These are phyloP conservation scores for Neodiprion pinetum DNA, from an alignment of 1,140 invertebrate species.

Conservation along the genomic window DNA sequence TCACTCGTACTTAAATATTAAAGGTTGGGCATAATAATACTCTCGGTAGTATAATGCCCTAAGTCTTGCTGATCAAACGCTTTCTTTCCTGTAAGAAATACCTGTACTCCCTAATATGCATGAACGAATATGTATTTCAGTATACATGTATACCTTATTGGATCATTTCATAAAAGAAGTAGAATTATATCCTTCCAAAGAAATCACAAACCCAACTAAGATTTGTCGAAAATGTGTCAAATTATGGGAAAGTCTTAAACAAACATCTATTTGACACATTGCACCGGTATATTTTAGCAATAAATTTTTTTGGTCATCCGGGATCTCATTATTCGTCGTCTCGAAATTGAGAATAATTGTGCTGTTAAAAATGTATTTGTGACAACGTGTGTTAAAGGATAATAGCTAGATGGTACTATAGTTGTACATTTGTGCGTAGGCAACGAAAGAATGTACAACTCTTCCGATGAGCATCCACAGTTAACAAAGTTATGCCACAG, in stretches of 20 bases:
- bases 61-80: slow-evolving; percentile 63
- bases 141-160: neutral
- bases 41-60: slow-evolving; percentile 63
- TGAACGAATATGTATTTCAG: neutral
- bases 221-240: too few species aligned
- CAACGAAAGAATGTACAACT: neutral
- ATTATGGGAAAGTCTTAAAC: too few species aligned
- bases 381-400: neutral
- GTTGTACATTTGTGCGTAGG: neutral
- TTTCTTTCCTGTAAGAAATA: slow-evolving; percentile 53
- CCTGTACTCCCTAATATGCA: slow-evolving; percentile 46
- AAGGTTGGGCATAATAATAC: slow-evolving; percentile 63
- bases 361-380: neutral
- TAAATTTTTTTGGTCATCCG: too few species aligned
- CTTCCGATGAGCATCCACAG: neutral
- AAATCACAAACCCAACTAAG: too few species aligned
- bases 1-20: slow-evolving; percentile 63
- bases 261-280: too few species aligned
- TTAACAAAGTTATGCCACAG: too few species aligned
- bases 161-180: too few species aligned
- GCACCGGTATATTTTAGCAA: too few species aligned
- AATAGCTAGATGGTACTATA: neutral
- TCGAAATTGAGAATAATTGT: neutral
- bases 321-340: neutral
- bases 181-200: too few species aligned